phyloP scores from a whole-genome alignment of 2,113 vertebrate genomes.

The Campylomormyrus numenius region DNA sequence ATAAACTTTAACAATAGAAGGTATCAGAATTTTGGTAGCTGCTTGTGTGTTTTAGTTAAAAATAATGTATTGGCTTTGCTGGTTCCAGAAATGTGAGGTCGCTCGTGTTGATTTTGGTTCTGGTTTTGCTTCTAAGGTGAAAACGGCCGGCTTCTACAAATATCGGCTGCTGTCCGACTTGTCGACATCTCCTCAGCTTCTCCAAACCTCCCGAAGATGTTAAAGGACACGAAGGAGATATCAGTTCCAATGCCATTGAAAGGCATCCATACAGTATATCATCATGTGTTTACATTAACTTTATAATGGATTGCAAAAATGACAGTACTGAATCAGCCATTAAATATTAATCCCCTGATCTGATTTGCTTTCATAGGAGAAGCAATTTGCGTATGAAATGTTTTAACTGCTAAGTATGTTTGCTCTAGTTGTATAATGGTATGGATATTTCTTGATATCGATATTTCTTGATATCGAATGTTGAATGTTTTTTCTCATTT shows the following conservation, averaged over 20 bases:
- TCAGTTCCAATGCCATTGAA: constrained; percentile 49
- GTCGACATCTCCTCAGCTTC: constrained; percentile 21
- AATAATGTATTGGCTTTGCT: neutral
- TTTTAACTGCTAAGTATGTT: neutral
- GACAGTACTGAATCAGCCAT: neutral
- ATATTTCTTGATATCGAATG: neutral
- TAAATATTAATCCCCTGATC: neutral
- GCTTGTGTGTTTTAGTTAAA: neutral
- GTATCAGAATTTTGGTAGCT: constrained; percentile 11
- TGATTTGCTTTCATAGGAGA: neutral
- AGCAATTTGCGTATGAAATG: neutral
- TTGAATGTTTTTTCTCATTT: neutral
- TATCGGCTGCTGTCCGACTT: constrained; percentile 36
- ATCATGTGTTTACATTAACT: too few relatives aligned
- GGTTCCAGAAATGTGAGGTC: neutral
- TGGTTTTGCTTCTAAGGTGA: constrained; percentile 39
- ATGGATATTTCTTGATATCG: neutral
- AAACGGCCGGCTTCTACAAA: constrained; percentile 36
- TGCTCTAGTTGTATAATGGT: neutral
- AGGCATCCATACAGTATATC: constrained; percentile 21
- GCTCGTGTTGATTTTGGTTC: neutral
- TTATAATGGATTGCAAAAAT: neutral
- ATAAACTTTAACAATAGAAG: neutral
- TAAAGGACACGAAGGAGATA: constrained; percentile 26
- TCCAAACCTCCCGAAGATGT: constrained; percentile 36